Evolutionary conservation across 2,888 invertebrate species (phyloP).

Genomic region (Drosophila anomalata): DNA sequence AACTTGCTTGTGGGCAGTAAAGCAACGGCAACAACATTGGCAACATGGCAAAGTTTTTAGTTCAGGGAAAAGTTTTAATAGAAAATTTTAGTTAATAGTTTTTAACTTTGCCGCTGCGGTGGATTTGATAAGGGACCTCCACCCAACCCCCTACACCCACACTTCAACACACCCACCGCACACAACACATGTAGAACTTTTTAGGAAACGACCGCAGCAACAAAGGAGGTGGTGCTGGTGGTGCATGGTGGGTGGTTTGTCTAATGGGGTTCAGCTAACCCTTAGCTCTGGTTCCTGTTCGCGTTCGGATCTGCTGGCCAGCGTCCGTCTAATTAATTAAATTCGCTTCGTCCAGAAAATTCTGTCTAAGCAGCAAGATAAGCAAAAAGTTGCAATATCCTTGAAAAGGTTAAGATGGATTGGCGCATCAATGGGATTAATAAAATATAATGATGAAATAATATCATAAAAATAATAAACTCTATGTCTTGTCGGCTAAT

Average conservation of each 20-base stretch:
- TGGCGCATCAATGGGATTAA: neutral
- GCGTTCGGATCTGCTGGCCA: slow-evolving; percentile 18
- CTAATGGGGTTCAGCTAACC: slow-evolving; percentile 24
- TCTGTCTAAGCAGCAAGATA: slow-evolving; percentile 72
- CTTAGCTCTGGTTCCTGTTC: neutral
- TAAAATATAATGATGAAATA: too few relatives aligned
- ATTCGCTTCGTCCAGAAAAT: slow-evolving; percentile 67
- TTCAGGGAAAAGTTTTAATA: slow-evolving; percentile 72
- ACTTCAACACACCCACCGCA: slow-evolving; percentile 11
- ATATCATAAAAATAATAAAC: too few relatives aligned
- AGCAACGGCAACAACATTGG: slow-evolving; percentile 46
- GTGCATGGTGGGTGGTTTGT: neutral
- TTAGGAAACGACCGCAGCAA: slow-evolving; percentile 44
- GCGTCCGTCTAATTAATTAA: slow-evolving; percentile 70
- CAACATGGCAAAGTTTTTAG: slow-evolving; percentile 43
- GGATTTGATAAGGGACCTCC: slow-evolving; percentile 71
- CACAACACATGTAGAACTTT: slow-evolving; percentile 61
- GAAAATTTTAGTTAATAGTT: slow-evolving; percentile 79
- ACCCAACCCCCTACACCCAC: slow-evolving; percentile 14
- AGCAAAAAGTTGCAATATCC: slow-evolving; percentile 63
- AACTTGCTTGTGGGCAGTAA: slow-evolving; percentile 68
- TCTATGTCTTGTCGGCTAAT: too few relatives aligned
- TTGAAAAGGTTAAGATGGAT: neutral
- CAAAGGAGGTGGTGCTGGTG: slow-evolving; percentile 20
- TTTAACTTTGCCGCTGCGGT: slow-evolving; percentile 62